phyloP scores from a whole-genome alignment of 2,797 vertebrate species.

The Danio albolineatus region DNA sequence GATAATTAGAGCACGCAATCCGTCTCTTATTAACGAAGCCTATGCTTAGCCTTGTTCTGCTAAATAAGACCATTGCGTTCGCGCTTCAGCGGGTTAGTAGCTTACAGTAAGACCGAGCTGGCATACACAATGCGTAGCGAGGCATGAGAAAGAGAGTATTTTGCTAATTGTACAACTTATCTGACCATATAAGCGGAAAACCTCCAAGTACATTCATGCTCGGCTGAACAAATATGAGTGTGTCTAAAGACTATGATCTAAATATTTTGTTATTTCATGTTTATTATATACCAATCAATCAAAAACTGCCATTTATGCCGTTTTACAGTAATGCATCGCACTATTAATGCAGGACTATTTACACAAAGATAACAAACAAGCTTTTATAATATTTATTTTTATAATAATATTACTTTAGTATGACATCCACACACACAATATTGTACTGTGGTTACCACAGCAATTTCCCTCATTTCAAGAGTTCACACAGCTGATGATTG shows the following conservation, averaged over 20 bases:
- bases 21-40: conserved; percentile 6
- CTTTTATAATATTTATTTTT: background rate
- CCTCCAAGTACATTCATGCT: conserved; percentile 11
- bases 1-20: conserved; percentile 15
- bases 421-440: background rate
- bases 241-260: background rate
- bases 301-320: too few relatives aligned
- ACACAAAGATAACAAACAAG: background rate
- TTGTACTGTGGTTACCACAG: background rate
- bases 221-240: conserved; percentile 48
- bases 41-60: conserved; percentile 15
- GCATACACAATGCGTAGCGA: conserved; percentile 17
- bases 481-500: too few relatives aligned
- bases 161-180: conserved; percentile 47
- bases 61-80: background rate
- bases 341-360: background rate
- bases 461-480: background rate
- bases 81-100: conserved; percentile 7
- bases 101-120: conserved; percentile 9
- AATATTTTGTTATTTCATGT: background rate
- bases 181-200: conserved; percentile 34
- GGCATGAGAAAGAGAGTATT: conserved; percentile 42
- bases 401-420: background rate
- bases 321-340: background rate
- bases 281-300: background rate